These are phyloP conservation scores for Pempheris klunzingeri DNA, from an alignment of 2,797 vertebrate genomes.

Conservation along the genomic window DNA sequence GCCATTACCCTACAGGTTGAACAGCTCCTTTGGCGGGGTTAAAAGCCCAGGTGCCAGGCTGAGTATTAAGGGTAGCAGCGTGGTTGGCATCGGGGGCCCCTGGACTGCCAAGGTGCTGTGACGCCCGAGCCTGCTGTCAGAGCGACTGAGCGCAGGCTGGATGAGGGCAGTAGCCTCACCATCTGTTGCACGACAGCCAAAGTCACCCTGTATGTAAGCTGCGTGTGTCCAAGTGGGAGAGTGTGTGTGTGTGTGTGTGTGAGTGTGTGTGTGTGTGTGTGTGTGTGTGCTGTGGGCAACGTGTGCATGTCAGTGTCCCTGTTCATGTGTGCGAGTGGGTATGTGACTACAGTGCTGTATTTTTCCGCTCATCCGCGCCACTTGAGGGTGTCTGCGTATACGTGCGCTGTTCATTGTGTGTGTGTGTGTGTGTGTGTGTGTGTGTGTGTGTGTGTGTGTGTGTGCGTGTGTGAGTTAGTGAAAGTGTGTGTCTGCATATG, in stretches of 20 bases:
- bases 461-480: too few relatives aligned
- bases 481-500: neutral
- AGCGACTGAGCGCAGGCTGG: constrained; percentile 56
- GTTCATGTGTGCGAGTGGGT: constrained; percentile 2
- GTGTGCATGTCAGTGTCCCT: neutral
- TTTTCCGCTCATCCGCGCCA: constrained; percentile 1
- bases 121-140: constrained; percentile 73
- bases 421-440: constrained; percentile 6
- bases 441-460: neutral
- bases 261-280: constrained; percentile 22
- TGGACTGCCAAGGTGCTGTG: constrained; percentile 66
- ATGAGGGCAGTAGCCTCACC: constrained; percentile 74
- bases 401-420: constrained; percentile 1
- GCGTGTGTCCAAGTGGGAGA: constrained; percentile 33
- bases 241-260: constrained; percentile 11
- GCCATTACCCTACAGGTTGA: constrained; percentile 47
- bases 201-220: constrained; percentile 76
- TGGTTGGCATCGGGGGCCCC: constrained; percentile 64
- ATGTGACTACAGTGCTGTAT: constrained; percentile 14
- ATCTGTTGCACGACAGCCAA: constrained; percentile 82
- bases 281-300: constrained; percentile 6
- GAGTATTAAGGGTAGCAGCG: constrained; percentile 60
- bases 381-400: constrained; percentile 1
- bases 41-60: constrained; percentile 61
- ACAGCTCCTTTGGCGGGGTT: constrained; percentile 59